Conservation (phyloP, 2,797 vertebrate species). For the Xerus rutilus region DNA sequence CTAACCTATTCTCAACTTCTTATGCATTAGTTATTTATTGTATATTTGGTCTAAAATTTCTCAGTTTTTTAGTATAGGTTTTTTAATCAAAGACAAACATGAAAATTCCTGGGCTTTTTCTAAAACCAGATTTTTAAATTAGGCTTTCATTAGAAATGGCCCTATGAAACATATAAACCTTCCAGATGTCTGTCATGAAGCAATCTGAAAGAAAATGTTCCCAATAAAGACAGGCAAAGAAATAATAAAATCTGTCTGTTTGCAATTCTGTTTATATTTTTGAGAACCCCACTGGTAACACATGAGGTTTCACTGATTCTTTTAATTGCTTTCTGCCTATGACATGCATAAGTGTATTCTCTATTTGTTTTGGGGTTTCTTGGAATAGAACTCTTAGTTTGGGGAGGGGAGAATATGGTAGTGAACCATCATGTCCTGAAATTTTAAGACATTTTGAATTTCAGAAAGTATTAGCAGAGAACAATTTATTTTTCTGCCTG, state of each 20-base stretch:
- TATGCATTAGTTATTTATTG: neutral
- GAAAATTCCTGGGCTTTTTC: neutral
- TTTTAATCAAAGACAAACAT: neutral
- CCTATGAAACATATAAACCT: neutral
- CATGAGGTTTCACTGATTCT: neutral
- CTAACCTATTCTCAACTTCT: neutral
- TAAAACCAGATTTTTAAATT: constrained; percentile 36
- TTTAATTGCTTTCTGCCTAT: neutral
- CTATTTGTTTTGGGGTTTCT: neutral
- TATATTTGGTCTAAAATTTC: neutral
- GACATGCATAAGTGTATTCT: neutral
- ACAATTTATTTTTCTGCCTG: neutral
- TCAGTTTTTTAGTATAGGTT: neutral
- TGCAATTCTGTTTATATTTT: constrained; percentile 13
- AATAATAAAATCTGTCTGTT: constrained; percentile 22
- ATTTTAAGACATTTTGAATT: neutral
- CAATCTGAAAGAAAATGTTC: neutral
- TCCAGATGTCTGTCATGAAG: neutral
- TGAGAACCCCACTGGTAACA: neutral
- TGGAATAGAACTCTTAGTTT: neutral
- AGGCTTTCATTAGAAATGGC: neutral
- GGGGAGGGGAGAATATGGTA: neutral
- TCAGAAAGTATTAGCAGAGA: neutral
- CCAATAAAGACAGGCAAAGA: neutral
- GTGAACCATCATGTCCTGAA: neutral